Evolutionary conservation across 2,113 vertebrate genomes (phyloP), one percentile per base, ranked within the genome.

Genomic region (Megaleporinus macrocephalus): DNA sequence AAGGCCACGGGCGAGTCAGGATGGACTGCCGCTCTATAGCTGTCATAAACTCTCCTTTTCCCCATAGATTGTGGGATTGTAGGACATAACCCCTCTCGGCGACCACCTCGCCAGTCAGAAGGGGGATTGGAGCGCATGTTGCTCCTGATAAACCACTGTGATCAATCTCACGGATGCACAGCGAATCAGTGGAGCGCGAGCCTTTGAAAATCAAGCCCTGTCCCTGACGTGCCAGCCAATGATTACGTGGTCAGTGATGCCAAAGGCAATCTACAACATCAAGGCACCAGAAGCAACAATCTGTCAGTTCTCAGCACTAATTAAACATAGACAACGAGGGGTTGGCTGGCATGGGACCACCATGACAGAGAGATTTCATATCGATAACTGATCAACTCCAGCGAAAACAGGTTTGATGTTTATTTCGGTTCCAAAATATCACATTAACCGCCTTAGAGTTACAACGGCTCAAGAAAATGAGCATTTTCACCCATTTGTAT

Each of bases 71-170:
- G 86, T 73, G 85, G 84, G 18, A 80, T 85, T 87, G 88, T 80
- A 92, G 92, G 91, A 93, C 91, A 88, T 85, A 89, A 90, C 82
- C 90, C 91, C 91, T 91, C 87, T 84, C 82, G 89, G 91, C 88
- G 49, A 86, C 84, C 90, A 89, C 92, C 91, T 90, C 53, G 22
- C 63, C 27, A 91, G 90, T 92, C 88, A 87, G 90, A 89, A 71
- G 86, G 49, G 90, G 90, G 91, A 92, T 74, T 91, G 89, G 90
- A 90, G 91, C 91, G 90, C 93, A 91, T 93, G 94, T 93, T 94
- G 91, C 92, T 91, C 91, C 92, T 93, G 94, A 95, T 95, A 94
- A 90, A 94, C 90, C 92, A 89, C 94, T 94, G 91, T 93, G 93
- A 95, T 95, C 94, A 95, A 94, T 94, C 93, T 93, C 87, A 89